These are phyloP conservation scores for Brachirus orientalis DNA, from an alignment of 2,113 vertebrate species.

Conservation along the genomic window DNA sequence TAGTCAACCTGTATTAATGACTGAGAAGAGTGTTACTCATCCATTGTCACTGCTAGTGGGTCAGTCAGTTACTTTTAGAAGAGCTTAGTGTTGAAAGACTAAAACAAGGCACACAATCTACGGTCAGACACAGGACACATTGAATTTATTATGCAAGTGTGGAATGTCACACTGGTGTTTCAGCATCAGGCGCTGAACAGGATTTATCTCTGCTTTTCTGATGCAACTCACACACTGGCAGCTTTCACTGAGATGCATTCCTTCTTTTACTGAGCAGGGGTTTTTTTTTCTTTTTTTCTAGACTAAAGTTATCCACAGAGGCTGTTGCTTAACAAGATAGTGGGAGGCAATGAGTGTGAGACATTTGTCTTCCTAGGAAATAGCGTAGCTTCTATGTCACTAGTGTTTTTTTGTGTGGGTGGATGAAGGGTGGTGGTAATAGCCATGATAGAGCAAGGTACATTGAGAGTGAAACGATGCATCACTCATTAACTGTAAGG, in stretches of 20 bases:
- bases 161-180: conserved; percentile 71
- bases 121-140: neutral
- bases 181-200: conserved; percentile 27
- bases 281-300: conserved; percentile 9
- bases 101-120: conserved; percentile 8
- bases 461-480: conserved; percentile 37
- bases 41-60: conserved; percentile 31
- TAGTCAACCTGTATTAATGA: conserved; percentile 20
- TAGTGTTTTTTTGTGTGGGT: neutral
- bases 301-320: conserved; percentile 19
- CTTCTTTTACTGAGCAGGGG: conserved; percentile 42
- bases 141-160: conserved; percentile 47
- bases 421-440: conserved; percentile 7
- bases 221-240: conserved; percentile 47
- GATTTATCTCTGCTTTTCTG: conserved; percentile 41
- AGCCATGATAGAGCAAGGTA: conserved; percentile 9
- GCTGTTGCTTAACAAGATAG: conserved; percentile 47
- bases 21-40: conserved; percentile 32
- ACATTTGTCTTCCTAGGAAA: conserved; percentile 15
- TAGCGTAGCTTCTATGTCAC: conserved; percentile 17
- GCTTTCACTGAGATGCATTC: conserved; percentile 55
- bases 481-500: conserved; percentile 71
- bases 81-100: neutral
- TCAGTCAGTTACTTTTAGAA: conserved; percentile 6
- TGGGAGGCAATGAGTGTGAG: conserved; percentile 29